Percentiles rank a stretch among this genome's conserved stretches.
Conservation (phyloP, 2,113 vertebrate species). For the Protobothrops flavoviridis region DNA sequence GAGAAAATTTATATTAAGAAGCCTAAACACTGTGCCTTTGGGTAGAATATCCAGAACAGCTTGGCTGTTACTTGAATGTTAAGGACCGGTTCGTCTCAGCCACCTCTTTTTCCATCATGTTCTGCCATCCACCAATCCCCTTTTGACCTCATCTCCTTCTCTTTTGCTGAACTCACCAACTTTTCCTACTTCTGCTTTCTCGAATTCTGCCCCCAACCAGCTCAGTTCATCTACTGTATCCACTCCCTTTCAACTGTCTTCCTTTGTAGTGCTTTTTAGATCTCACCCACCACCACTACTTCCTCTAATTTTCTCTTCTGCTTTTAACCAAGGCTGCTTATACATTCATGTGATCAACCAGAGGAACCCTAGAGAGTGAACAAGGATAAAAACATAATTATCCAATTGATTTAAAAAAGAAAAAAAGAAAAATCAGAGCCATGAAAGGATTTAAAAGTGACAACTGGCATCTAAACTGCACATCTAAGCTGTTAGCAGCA, state of each 20-base stretch:
- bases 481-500: not conserved
- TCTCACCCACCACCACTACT: not conserved
- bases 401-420: not conserved
- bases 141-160: not conserved
- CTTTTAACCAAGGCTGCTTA: not conserved
- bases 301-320: not conserved
- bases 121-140: not conserved
- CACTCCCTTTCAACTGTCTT: not conserved
- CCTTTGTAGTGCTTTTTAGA: not conserved
- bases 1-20: not conserved
- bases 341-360: not conserved
- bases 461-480: not conserved
- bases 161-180: not conserved
- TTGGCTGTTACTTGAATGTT: not conserved
- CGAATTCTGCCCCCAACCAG: not conserved
- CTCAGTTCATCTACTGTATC: not conserved
- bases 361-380: not conserved
- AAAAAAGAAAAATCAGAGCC: too few relatives aligned
- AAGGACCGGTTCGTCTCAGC: too few relatives aligned
- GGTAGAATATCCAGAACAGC: not conserved
- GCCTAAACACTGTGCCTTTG: not conserved
- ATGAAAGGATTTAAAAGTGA: not conserved
- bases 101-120: not conserved
- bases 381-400: not conserved
- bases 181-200: not conserved